Percentiles rank a stretch among this genome's conserved stretches.
Evolutionary conservation across 2,797 vertebrate genomes (phyloP).

Genomic region (Oreochromis grahami): DNA sequence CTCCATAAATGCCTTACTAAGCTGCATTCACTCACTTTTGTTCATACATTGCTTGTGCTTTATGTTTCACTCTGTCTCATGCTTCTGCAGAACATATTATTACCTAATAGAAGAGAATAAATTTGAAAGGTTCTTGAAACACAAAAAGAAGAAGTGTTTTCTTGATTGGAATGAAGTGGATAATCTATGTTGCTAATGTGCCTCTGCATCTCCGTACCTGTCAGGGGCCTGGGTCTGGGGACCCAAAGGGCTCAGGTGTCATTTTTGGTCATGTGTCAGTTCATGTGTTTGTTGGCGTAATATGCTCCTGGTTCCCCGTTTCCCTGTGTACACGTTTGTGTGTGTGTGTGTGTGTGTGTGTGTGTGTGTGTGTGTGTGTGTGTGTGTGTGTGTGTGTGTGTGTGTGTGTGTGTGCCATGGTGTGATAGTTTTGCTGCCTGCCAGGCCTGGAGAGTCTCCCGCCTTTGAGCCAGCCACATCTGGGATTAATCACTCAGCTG

Average conservation of each 20-base stretch:
- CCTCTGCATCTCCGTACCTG: neutral
- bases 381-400: no score
- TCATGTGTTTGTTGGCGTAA: neutral
- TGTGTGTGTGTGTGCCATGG: no score
- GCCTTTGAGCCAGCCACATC: neutral
- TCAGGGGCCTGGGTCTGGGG: no score
- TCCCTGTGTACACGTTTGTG: accelerated
- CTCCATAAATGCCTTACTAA: accelerated
- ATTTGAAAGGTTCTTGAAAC: neutral
- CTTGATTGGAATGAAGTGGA: neutral
- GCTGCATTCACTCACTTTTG: neutral
- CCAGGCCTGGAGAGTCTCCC: neutral
- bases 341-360: neutral
- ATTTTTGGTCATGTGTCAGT: neutral
- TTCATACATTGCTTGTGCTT: neutral
- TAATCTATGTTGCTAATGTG: neutral
- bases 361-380: neutral
- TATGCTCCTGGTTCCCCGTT: neutral
- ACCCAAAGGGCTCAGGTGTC: neutral
- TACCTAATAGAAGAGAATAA: neutral
- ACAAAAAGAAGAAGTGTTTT: neutral
- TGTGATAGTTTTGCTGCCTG: neutral
- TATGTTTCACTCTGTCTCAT: accelerated
- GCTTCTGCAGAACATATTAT: accelerated
- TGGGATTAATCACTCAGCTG: neutral